A percentile compares a stretch with the other conserved stretches of the same genome.
These are phyloP conservation scores for Tiliacea citrago DNA, from an alignment of 2,888 invertebrate species.

Conservation along the genomic window DNA sequence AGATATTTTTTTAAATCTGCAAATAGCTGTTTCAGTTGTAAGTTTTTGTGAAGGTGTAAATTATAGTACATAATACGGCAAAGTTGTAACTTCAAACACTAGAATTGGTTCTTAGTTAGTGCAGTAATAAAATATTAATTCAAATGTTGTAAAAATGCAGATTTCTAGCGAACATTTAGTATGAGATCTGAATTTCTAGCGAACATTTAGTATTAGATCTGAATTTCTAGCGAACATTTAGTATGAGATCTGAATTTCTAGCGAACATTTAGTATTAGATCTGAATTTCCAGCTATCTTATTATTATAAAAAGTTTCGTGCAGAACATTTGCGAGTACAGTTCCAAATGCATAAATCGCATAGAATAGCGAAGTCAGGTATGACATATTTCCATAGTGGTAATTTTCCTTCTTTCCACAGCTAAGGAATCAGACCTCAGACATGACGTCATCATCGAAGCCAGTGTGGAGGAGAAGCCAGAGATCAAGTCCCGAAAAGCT, in stretches of 20 bases:
- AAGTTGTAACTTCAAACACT: not conserved
- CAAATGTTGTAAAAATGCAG: not conserved
- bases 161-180: not conserved
- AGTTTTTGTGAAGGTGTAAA: not conserved
- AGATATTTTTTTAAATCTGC: too few species aligned
- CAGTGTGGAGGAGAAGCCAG: conserved; percentile 7
- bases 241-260: too few species aligned
- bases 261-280: too few species aligned
- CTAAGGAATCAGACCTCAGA: conserved; percentile 37
- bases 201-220: too few species aligned
- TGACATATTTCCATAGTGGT: too few species aligned
- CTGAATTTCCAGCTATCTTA: too few species aligned
- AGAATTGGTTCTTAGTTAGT: not conserved
- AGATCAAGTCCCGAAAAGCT: not conserved
- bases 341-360: not conserved
- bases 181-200: too few species aligned
- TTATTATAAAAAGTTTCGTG: too few species aligned
- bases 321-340: not conserved
- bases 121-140: not conserved
- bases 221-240: not conserved
- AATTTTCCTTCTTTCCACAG: conserved; percentile 60
- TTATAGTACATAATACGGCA: not conserved
- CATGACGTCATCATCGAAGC: conserved; percentile 42
- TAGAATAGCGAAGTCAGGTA: not conserved
- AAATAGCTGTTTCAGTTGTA: not conserved